These are phyloP conservation scores for Coelopa frigida DNA, from an alignment of 1,140 invertebrate species.

Conservation along the genomic window DNA sequence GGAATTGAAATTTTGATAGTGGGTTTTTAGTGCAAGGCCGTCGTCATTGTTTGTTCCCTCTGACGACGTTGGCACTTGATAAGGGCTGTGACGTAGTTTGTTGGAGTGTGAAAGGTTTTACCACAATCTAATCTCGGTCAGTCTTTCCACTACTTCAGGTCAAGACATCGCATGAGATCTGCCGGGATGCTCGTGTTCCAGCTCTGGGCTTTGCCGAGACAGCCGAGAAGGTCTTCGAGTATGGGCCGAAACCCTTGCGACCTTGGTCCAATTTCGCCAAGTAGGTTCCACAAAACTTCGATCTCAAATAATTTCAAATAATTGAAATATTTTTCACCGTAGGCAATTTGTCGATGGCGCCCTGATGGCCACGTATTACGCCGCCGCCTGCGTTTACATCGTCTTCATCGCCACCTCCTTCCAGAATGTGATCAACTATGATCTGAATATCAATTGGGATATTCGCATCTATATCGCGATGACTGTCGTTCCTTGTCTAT, in stretches of 20 bases:
- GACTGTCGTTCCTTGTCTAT: constrained; percentile 31
- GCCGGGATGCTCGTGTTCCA: constrained; percentile 57
- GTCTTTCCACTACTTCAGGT: constrained; percentile 49
- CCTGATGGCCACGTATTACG: constrained; percentile 57
- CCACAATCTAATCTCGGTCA: too few species aligned
- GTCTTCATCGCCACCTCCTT: constrained; percentile 65
- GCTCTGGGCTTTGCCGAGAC: constrained; percentile 71
- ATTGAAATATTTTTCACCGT: constrained; percentile 20
- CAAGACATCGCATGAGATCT: constrained; percentile 65
- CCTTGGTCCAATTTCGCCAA: constrained; percentile 53
- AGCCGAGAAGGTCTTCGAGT: constrained; percentile 65
- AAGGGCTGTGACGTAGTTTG: background rate
- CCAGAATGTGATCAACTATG: constrained; percentile 54
- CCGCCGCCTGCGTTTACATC: constrained; percentile 66
- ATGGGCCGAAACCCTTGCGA: constrained; percentile 57
- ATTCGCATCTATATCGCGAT: constrained; percentile 41
- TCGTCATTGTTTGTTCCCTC: background rate
- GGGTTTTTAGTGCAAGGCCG: background rate
- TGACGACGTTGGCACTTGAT: background rate
- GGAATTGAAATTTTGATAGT: background rate
- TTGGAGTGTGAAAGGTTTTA: too few species aligned
- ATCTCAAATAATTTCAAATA: background rate
- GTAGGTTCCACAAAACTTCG: constrained; percentile 47
- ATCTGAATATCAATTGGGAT: constrained; percentile 30
- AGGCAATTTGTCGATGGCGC: constrained; percentile 59